Percentiles rank a stretch among this genome's conserved stretches.
Evolutionary conservation across 2,888 invertebrate species (phyloP).

Genomic region (Callyntrura guangdongensis): DNA sequence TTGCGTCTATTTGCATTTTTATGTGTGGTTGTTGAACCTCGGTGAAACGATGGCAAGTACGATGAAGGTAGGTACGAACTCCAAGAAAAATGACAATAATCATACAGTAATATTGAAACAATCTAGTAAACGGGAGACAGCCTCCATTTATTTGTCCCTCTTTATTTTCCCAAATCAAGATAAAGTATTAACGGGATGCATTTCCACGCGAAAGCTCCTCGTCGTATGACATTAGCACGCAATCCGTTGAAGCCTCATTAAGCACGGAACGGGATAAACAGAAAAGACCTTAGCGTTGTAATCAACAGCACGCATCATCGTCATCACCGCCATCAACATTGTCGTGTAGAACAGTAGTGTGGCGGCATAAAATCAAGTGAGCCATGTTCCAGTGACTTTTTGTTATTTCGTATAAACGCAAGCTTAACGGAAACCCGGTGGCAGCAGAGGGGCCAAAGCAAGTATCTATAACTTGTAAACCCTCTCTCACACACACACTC

Average conservation of each 20-base stretch:
- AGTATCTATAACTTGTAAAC: not conserved
- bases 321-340: slow-evolving; percentile 45
- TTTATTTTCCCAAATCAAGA: slow-evolving; percentile 70
- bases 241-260: slow-evolving; percentile 74
- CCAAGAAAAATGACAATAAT: slow-evolving; percentile 21
- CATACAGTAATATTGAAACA: slow-evolving; percentile 63
- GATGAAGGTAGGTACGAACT: not conserved
- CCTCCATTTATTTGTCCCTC: slow-evolving; percentile 62
- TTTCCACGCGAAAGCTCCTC: slow-evolving; percentile 45
- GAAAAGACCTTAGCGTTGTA: slow-evolving; percentile 63
- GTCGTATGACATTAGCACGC: slow-evolving; percentile 73
- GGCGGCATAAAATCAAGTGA: not conserved
- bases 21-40: not conserved
- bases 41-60: slow-evolving; percentile 3
- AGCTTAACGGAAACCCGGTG: not conserved
- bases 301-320: slow-evolving; percentile 68
- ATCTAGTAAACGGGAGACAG: slow-evolving; percentile 61
- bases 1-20: not conserved
- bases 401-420: not conserved
- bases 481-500: not conserved
- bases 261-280: slow-evolving; percentile 71
- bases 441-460: not conserved
- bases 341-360: slow-evolving; percentile 24
- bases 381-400: slow-evolving; percentile 39
- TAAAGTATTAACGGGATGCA: slow-evolving; percentile 39